Conservation (phyloP, 2,888 invertebrate genomes). For the Sphaeridia pumilis region DNA sequence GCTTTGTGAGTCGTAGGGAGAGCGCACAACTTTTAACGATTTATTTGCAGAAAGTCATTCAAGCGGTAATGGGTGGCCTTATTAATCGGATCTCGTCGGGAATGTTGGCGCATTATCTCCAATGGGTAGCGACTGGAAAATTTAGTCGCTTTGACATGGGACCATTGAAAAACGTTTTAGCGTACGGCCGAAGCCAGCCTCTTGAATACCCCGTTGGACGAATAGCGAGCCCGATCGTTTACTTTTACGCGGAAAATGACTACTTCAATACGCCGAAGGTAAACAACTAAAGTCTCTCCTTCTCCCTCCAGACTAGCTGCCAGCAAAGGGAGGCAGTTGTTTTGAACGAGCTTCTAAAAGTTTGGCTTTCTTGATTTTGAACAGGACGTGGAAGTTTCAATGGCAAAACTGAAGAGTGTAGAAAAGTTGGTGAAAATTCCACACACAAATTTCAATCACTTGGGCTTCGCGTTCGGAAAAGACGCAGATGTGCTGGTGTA, state of each 20-base stretch:
- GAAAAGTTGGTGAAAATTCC: background rate
- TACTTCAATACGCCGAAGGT: constrained; percentile 1
- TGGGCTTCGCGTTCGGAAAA: constrained; percentile 6
- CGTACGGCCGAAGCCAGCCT: background rate
- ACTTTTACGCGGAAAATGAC: constrained; percentile 11
- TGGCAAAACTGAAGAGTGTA: background rate
- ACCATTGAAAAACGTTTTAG: background rate
- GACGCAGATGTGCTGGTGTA: constrained; percentile 12
- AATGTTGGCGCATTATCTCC: constrained; percentile 3
- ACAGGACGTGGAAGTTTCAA: background rate
- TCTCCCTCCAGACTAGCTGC: background rate
- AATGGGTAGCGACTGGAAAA: constrained; percentile 5
- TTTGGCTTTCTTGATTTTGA: background rate
- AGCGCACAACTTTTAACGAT: background rate
- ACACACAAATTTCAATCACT: constrained; percentile 3
- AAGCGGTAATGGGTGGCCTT: background rate
- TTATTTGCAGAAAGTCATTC: background rate
- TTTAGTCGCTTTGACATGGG: constrained; percentile 4
- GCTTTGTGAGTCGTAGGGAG: too few species aligned
- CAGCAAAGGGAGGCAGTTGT: background rate
- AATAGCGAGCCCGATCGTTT: constrained; percentile 1
- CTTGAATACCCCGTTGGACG: constrained; percentile 3
- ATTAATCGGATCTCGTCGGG: background rate
- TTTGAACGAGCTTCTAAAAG: background rate
- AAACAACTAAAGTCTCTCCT: background rate